Evolutionary conservation across 2,797 vertebrate genomes (phyloP).

Genomic region (Lepidocolaptes lacrymiger): DNA sequence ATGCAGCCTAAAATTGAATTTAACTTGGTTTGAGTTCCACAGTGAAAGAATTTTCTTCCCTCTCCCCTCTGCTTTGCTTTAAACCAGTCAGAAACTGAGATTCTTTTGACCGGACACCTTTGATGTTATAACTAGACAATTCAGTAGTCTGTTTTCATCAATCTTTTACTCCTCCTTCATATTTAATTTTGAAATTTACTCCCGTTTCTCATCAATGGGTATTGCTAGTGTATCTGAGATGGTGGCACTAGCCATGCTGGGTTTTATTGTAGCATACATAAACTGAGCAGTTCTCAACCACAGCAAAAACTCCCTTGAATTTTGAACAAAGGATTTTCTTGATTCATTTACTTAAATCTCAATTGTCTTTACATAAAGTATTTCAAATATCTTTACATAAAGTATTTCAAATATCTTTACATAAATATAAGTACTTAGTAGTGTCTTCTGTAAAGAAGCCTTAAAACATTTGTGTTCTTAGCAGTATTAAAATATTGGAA

Average conservation of each 20-base stretch:
- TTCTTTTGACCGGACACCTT: not conserved
- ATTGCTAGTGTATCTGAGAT: not conserved
- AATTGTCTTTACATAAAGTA: not conserved
- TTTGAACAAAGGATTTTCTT: not conserved
- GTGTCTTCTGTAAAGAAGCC: not conserved
- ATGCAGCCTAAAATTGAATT: not conserved
- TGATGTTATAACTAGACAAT: not conserved
- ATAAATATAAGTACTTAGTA: not conserved
- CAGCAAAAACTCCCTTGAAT: not conserved
- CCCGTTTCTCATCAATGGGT: not conserved
- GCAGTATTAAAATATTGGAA: not conserved
- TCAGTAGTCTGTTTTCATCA: not conserved
- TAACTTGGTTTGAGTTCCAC: not conserved
- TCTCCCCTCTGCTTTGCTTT: not conserved
- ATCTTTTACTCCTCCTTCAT: not conserved
- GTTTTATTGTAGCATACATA: not conserved
- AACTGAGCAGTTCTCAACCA: not conserved
- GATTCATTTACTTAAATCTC: not conserved
- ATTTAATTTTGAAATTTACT: not conserved
- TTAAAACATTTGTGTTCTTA: not conserved
- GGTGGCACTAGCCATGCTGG: fast-evolving
- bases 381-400: not conserved
- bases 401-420: not conserved
- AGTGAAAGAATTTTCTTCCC: not conserved
- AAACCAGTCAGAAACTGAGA: not conserved